Evolutionary conservation across 2,797 vertebrate species (phyloP), one percentile per base, ranked within the genome.

Genomic region (Gymnopithys bicolor): DNA sequence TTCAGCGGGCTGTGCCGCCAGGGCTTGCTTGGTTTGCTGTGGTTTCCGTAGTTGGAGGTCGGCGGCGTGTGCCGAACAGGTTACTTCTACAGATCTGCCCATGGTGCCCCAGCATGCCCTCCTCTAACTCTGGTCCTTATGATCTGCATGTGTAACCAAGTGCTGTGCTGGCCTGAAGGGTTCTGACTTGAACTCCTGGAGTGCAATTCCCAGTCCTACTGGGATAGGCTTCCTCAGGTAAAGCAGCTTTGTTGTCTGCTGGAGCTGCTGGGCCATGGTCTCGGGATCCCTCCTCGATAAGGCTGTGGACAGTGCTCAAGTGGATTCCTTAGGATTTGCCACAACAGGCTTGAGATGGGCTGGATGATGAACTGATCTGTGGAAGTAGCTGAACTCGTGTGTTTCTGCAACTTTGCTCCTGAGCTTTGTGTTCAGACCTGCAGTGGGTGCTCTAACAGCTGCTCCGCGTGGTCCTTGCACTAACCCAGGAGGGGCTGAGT

Each of bases 381-480:
- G 91, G 90, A 92, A 95, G 97, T 98, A 97, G 97, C 95, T 96
- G 97, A 95, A 91, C 93, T 90, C 3, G 1, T 76, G 15, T 74
- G 60, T 79, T 85, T 73, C 84, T 80, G 88, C 94, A 77, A 37
- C 94, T 91, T 53, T 6, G 58, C 95, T 91, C 30, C 83, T 84
- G 4, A 30, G 62, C 71, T 92, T 89, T 51, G 48, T 83, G 30
- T 81, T 85, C 33, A 39, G 92, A 10, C 93, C 80, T 94, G 90
- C 59, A 41, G 95, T 92, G 94, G 90, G 81, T 87, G 83, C 96
- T 97, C 96, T 97, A 95, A 86, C 78, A 49, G 63, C 86, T 59
- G 83, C 79, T 89, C 79, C 6, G 1, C 69, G 3, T 52, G 13
- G 89, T 78, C 53, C 73, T 67, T 30, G 14, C 78, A 73, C 95